Percentiles rank a stretch among this genome's conserved stretches.
These are phyloP conservation scores for Ruditapes philippinarum DNA, from an alignment of 1,140 invertebrate genomes.

Conservation along the genomic window DNA sequence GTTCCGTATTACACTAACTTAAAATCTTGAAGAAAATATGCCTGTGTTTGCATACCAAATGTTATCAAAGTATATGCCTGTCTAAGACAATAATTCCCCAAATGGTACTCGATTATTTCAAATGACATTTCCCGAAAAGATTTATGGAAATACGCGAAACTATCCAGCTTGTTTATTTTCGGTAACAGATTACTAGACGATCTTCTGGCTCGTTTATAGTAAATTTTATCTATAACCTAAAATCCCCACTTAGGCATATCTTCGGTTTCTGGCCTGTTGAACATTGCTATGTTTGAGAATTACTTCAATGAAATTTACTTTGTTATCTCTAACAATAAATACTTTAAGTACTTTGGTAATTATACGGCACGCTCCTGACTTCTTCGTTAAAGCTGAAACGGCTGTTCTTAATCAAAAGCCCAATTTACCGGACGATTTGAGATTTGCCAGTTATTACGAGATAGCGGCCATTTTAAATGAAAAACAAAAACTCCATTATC, in stretches of 20 bases:
- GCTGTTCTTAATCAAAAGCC: constrained; percentile 9
- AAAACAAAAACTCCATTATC: constrained; percentile 16
- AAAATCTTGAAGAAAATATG: no score
- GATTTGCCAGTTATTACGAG: not conserved
- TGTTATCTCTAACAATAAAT: constrained; percentile 37
- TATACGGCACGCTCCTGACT: constrained; percentile 20
- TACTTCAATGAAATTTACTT: not conserved
- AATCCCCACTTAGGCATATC: constrained; percentile 26
- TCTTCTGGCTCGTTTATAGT: not conserved
- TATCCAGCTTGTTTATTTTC: not conserved
- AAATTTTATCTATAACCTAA: not conserved
- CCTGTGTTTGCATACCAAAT: not conserved
- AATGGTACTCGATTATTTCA: not conserved
- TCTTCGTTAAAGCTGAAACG: not conserved
- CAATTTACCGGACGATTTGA: constrained; percentile 47
- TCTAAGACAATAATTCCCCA: not conserved
- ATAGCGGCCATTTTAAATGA: constrained; percentile 32
- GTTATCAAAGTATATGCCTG: not conserved
- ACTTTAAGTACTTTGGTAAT: constrained; percentile 34
- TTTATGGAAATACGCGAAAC: constrained; percentile 11
- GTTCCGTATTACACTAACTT: no score
- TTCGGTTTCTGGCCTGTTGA: constrained; percentile 29
- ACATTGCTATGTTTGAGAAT: not conserved
- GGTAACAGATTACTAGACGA: not conserved
- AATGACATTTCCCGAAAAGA: not conserved